Conservation (phyloP, 2,888 invertebrate genomes). For the Apodemia hepburni region DNA sequence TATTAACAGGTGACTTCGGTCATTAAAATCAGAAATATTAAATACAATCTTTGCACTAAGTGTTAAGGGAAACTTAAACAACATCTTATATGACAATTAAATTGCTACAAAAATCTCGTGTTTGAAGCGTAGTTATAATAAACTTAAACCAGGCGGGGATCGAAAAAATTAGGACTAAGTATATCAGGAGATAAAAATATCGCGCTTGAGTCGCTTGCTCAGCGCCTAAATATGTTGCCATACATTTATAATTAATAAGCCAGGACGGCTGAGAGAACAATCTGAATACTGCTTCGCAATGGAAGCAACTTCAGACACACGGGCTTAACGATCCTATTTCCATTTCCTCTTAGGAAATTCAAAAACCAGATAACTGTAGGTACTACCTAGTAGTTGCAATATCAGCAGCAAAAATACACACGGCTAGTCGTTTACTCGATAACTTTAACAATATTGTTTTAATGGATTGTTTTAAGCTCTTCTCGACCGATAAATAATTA, state of each 20-base stretch:
- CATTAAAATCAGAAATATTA: slow-evolving; percentile 24
- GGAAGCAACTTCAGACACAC: not conserved
- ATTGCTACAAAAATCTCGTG: slow-evolving; percentile 30
- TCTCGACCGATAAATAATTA: not conserved
- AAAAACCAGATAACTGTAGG: too few relatives aligned
- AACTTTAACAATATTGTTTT: not conserved
- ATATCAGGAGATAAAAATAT: not conserved
- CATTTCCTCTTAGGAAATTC: too few relatives aligned
- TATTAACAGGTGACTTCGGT: slow-evolving; percentile 28
- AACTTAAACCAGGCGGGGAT: slow-evolving; percentile 13
- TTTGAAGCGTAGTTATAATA: slow-evolving; percentile 34
- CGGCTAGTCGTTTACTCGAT: too few relatives aligned
- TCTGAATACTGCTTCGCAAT: not conserved
- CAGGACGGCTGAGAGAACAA: not conserved
- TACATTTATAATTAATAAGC: not conserved
- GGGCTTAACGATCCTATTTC: not conserved
- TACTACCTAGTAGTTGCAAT: too few relatives aligned
- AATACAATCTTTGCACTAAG: slow-evolving; percentile 3
- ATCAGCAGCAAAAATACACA: too few relatives aligned
- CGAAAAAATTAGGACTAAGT: slow-evolving; percentile 2
- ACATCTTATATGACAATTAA: slow-evolving; percentile 13
- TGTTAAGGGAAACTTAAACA: slow-evolving; percentile 16
- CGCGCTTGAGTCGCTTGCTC: not conserved
- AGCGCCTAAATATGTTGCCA: not conserved
- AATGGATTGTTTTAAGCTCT: not conserved